Percentiles rank a stretch among this genome's conserved stretches.
Evolutionary conservation across 1,140 invertebrate species (phyloP).

Genomic region (Pseudomyrmex concolor): DNA sequence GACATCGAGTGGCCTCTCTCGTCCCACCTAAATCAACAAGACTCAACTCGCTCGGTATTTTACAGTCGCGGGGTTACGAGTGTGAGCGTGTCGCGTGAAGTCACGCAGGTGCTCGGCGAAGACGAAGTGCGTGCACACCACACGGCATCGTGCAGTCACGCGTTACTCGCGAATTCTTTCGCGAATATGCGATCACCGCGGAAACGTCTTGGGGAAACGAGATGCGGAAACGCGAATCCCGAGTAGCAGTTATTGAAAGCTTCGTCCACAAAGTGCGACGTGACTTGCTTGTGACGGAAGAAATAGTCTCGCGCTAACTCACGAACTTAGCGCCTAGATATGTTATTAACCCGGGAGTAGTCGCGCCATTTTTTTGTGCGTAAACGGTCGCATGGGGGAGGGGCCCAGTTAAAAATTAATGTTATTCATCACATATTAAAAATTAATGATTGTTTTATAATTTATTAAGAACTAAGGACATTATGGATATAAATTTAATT

Average conservation of each 20-base stretch:
- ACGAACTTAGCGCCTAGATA: not conserved
- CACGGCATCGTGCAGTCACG: not conserved
- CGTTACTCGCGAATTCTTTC: slow-evolving; percentile 16
- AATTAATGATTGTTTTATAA: too few relatives aligned
- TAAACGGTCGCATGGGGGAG: too few relatives aligned
- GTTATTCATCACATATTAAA: too few relatives aligned
- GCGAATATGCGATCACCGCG: not conserved
- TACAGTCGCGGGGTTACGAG: slow-evolving; percentile 67
- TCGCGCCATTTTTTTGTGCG: too few relatives aligned
- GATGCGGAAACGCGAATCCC: slow-evolving; percentile 31
- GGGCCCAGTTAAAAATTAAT: too few relatives aligned
- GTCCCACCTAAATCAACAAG: slow-evolving; percentile 73
- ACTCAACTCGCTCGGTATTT: slow-evolving; percentile 53
- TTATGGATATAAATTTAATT: too few relatives aligned
- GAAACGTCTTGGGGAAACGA: not conserved
- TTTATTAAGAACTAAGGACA: too few relatives aligned
- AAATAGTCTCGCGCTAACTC: slow-evolving; percentile 2
- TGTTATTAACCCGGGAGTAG: too few relatives aligned
- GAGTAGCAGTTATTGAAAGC: slow-evolving; percentile 5
- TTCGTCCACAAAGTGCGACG: not conserved
- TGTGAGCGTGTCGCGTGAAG: slow-evolving; percentile 55
- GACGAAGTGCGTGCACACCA: slow-evolving; percentile 50
- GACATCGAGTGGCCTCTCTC: slow-evolving; percentile 70
- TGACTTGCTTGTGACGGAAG: not conserved
- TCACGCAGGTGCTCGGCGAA: slow-evolving; percentile 62